Evolutionary conservation across 92 coral and sea anemone genomes (phyloP).

Genomic region (Montipora capitata): DNA sequence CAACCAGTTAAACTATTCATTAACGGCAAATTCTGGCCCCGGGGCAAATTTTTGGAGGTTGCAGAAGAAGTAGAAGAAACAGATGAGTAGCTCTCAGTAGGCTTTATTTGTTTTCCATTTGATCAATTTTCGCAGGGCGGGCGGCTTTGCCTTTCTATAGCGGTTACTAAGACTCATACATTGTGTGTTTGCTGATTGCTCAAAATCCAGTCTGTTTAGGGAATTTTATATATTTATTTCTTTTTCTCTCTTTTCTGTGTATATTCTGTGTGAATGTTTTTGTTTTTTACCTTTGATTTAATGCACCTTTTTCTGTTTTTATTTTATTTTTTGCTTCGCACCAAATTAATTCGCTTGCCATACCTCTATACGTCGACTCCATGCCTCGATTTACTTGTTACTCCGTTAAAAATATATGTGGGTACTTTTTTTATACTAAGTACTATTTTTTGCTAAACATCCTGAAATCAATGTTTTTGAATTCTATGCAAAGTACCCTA

Average conservation of each 20-base stretch:
- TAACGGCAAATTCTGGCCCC: conserved; percentile 34
- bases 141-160: background rate
- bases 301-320: background rate
- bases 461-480: no score
- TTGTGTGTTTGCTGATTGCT: background rate
- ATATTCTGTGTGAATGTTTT: background rate
- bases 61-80: background rate
- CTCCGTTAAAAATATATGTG: no score
- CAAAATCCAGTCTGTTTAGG: background rate
- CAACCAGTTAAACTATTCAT: conserved; percentile 41
- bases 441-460: no score
- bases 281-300: background rate
- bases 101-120: background rate
- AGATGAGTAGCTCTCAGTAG: background rate
- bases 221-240: background rate
- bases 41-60: background rate
- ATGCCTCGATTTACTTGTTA: no score
- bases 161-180: background rate
- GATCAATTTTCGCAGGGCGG: background rate
- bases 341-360: no score
- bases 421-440: no score
- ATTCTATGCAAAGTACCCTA: no score
- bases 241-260: background rate
- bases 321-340: background rate
- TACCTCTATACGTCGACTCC: no score